Evolutionary conservation across 1,140 invertebrate species (phyloP).

Genomic region (Drosophila sechellia): DNA sequence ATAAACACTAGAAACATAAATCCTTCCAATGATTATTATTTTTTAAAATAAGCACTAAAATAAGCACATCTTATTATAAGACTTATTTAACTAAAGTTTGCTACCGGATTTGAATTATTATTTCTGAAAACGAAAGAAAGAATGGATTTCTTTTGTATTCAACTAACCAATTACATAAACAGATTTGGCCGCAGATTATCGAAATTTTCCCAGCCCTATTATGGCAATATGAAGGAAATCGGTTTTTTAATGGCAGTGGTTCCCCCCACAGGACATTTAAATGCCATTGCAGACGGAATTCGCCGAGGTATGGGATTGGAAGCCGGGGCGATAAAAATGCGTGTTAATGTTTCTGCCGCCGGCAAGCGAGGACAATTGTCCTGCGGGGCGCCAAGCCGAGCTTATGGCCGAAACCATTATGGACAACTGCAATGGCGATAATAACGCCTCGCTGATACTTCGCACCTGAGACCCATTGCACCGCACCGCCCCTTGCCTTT

Average conservation of each 20-base stretch:
- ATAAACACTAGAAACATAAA: too few species aligned
- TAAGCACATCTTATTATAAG: too few species aligned
- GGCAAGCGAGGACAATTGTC: conserved; percentile 60
- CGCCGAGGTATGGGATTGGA: conserved; percentile 8
- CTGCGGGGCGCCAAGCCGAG: conserved; percentile 53
- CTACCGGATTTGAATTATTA: neutral
- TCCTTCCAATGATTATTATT: too few species aligned
- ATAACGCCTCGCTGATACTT: conserved; percentile 78
- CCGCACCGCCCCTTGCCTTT: conserved; percentile 1
- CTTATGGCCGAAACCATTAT: conserved; percentile 74
- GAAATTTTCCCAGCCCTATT: conserved; percentile 2
- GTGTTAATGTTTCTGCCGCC: conserved; percentile 68
- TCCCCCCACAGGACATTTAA: conserved; percentile 24
- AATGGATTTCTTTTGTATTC: neutral
- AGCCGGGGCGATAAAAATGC: conserved; percentile 61
- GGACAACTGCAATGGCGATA: conserved; percentile 78
- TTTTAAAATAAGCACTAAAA: too few species aligned
- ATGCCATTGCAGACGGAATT: conserved; percentile 35
- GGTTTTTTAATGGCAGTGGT: conserved; percentile 26
- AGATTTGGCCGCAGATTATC: conserved; percentile 10
- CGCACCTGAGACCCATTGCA: conserved; percentile 71
- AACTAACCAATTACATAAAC: conserved; percentile 2
- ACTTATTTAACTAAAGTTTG: too few species aligned
- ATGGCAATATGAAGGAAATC: conserved; percentile 21
- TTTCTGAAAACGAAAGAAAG: too few species aligned